Percentiles rank a stretch among this genome's conserved stretches.
These are phyloP conservation scores for Tretioscincus oriximinensis DNA, from an alignment of 2,113 vertebrate species.

Conservation along the genomic window DNA sequence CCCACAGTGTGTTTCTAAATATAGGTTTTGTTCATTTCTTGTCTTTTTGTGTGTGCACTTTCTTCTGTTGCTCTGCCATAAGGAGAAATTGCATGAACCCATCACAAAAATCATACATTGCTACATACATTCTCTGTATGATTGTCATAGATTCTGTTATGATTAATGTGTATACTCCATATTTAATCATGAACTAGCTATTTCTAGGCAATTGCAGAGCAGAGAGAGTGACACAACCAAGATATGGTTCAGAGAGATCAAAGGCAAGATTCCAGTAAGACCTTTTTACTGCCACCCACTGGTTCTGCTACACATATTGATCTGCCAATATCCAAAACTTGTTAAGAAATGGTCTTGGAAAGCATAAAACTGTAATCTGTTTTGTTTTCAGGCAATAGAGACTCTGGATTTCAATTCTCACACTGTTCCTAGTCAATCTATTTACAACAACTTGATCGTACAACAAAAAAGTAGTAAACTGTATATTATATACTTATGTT, in stretches of 20 bases:
- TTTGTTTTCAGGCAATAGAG: neutral
- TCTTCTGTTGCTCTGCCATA: too few relatives aligned
- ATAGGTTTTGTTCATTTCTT: too few relatives aligned
- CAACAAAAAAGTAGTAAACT: too few relatives aligned
- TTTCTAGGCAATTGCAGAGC: neutral
- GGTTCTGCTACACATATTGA: too few relatives aligned
- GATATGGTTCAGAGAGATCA: too few relatives aligned
- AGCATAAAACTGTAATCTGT: neutral
- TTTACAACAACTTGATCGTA: too few relatives aligned
- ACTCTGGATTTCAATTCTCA: neutral
- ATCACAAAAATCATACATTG: neutral
- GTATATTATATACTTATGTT: slow-evolving; percentile 4
- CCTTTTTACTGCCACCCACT: too few relatives aligned
- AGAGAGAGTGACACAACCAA: too few relatives aligned
- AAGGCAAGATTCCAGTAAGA: too few relatives aligned
- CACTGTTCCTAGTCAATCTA: neutral
- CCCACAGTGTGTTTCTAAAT: too few relatives aligned
- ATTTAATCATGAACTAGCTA: neutral
- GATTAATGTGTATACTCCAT: neutral
- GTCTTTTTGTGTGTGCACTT: too few relatives aligned
- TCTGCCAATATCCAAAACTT: neutral
- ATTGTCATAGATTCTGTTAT: neutral
- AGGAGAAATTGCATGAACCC: neutral
- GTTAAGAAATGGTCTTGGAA: neutral
- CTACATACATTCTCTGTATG: neutral